Evolutionary conservation across 2,797 vertebrate species (phyloP).

Genomic region (Sebastes nivosus): DNA sequence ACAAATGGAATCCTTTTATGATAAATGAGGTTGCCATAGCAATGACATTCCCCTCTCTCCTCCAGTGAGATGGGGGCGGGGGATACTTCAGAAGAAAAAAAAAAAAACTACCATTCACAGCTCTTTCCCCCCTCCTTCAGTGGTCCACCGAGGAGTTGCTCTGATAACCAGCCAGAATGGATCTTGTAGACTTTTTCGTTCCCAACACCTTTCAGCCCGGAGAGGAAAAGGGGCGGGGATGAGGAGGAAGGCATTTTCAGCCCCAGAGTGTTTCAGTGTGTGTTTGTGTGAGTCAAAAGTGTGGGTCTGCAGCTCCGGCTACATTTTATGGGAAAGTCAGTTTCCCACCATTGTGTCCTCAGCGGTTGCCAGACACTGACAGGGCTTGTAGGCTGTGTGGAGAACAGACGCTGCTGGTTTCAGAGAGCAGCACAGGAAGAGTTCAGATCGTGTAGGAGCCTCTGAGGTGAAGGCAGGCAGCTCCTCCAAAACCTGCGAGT

Average conservation of each 20-base stretch:
- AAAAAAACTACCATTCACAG: slow-evolving; percentile 57
- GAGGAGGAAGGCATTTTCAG: slow-evolving; percentile 74
- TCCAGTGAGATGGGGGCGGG: slow-evolving; percentile 76
- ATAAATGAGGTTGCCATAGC: slow-evolving; percentile 86
- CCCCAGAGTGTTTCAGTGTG: slow-evolving; percentile 72
- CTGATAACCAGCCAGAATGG: slow-evolving; percentile 85
- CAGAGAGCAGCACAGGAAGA: slow-evolving; percentile 69
- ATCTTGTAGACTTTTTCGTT: slow-evolving; percentile 64
- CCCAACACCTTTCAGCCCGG: slow-evolving; percentile 71
- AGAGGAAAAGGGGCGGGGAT: slow-evolving; percentile 75
- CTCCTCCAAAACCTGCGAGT: slow-evolving; percentile 34
- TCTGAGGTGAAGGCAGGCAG: slow-evolving; percentile 52
- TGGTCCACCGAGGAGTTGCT: slow-evolving; percentile 70
- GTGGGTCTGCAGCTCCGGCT: slow-evolving; percentile 71
- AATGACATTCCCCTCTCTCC: slow-evolving; percentile 77
- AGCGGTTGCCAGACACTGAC: slow-evolving; percentile 87
- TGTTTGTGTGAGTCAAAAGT: slow-evolving; percentile 72
- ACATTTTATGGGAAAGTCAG: slow-evolving; percentile 88
- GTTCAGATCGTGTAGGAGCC: slow-evolving; percentile 59
- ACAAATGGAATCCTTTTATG: slow-evolving; percentile 84
- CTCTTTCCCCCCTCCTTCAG: slow-evolving; percentile 29
- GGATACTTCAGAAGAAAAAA: slow-evolving; percentile 54
- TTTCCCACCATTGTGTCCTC: slow-evolving; percentile 86
- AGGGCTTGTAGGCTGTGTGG: slow-evolving; percentile 58
- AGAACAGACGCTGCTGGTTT: slow-evolving; percentile 57